Percentiles rank a stretch among this genome's conserved stretches.
Conservation (phyloP, 2,888 invertebrate species). For the Dione vanillae region DNA sequence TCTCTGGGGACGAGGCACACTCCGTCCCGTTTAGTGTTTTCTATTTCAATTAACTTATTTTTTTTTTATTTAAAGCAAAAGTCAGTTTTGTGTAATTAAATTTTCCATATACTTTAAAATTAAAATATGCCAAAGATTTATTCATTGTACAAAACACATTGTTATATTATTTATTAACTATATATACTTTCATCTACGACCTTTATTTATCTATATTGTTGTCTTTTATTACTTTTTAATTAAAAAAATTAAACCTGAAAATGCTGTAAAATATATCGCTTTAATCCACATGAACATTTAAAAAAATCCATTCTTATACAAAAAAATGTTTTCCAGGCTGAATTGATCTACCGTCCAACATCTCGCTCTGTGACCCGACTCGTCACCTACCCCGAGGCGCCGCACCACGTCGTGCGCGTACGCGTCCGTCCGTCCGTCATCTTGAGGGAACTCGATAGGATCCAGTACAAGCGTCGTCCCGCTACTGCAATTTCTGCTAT, state of each 20-base stretch:
- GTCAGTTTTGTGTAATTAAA: too few species aligned
- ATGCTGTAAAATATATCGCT: background rate
- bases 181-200: background rate
- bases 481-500: slow-evolving; percentile 86
- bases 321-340: slow-evolving; percentile 63
- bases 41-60: too few species aligned
- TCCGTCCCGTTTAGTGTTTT: too few species aligned
- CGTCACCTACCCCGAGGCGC: slow-evolving; percentile 84
- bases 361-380: slow-evolving; percentile 83
- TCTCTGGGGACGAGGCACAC: too few species aligned
- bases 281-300: background rate
- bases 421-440: slow-evolving; percentile 87
- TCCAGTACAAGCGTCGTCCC: slow-evolving; percentile 87
- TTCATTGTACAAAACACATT: background rate
- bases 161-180: background rate
- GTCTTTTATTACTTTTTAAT: too few species aligned
- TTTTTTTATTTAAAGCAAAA: too few species aligned
- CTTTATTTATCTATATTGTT: background rate
- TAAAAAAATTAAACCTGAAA: background rate
- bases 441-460: slow-evolving; percentile 87
- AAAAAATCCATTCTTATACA: background rate
- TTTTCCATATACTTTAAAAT: background rate
- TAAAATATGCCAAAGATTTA: too few species aligned
- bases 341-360: slow-evolving; percentile 77
- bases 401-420: slow-evolving; percentile 82